Conservation (phyloP, 2,113 vertebrate species). For the Columba livia region DNA sequence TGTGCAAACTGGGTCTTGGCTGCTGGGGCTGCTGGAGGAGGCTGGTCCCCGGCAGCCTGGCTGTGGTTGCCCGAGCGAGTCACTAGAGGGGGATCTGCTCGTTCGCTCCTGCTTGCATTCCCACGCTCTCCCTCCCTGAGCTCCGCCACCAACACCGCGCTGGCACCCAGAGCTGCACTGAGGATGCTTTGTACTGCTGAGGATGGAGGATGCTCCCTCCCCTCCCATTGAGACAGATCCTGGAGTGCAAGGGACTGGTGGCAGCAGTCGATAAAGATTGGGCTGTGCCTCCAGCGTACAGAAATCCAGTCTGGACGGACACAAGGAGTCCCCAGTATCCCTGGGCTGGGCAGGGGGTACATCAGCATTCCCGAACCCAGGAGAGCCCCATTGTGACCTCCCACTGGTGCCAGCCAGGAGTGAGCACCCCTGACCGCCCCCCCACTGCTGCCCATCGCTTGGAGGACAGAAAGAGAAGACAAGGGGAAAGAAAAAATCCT, state of each 20-base stretch:
- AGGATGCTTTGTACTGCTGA: fast-evolving
- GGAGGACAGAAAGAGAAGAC: not conserved
- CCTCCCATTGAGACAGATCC: not conserved
- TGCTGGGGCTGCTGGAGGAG: not conserved
- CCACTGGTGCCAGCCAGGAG: not conserved
- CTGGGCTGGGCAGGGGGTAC: fast-evolving
- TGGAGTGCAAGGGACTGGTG: not conserved
- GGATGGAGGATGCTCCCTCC: not conserved
- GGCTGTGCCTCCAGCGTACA: not conserved
- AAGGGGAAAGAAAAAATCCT: not conserved
- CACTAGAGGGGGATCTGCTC: constrained; percentile 54
- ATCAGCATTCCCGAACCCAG: fast-evolving
- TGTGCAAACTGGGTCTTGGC: not conserved
- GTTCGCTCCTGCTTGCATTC: not conserved
- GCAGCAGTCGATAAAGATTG: fast-evolving
- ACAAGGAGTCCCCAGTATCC: fast-evolving
- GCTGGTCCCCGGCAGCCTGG: not conserved
- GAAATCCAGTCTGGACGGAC: not conserved
- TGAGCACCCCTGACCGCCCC: not conserved
- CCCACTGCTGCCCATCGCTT: fast-evolving
- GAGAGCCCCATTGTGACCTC: fast-evolving
- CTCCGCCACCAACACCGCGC: not conserved
- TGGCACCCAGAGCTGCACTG: not conserved
- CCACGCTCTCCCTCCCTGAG: not conserved
- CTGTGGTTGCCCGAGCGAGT: not conserved